These are phyloP conservation scores for Alces alces DNA, from an alignment of 2,113 vertebrate genomes.

Conservation along the genomic window DNA sequence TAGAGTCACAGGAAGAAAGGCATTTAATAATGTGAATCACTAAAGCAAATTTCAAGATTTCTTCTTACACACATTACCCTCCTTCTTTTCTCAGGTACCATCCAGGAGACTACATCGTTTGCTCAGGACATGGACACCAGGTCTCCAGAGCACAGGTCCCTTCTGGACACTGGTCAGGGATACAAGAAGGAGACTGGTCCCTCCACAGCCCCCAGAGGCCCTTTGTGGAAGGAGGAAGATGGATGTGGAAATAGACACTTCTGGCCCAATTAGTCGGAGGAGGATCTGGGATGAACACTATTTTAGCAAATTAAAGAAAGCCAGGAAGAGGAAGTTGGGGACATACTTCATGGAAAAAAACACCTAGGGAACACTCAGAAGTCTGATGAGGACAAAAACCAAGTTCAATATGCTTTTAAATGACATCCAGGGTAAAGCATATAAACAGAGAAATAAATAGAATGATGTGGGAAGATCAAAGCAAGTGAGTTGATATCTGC, in stretches of 20 bases:
- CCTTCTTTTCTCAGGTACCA: neutral
- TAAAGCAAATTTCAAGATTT: constrained; percentile 49
- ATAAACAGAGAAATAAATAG: neutral
- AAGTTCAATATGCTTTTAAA: neutral
- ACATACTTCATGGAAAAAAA: neutral
- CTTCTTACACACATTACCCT: constrained; percentile 15
- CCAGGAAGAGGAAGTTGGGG: neutral
- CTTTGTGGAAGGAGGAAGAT: neutral
- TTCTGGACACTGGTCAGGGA: neutral
- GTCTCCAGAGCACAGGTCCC: neutral
- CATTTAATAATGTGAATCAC: constrained; percentile 51
- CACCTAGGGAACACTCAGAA: neutral
- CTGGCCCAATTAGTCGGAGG: fast-evolving
- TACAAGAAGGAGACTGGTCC: neutral
- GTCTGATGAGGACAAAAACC: neutral
- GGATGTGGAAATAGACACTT: neutral
- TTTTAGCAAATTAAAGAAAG: neutral
- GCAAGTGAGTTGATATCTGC: neutral
- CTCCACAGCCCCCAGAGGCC: too few species aligned
- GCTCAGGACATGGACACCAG: neutral
- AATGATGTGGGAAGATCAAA: neutral
- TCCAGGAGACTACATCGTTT: fast-evolving
- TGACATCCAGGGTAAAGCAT: neutral
- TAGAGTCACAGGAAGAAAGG: constrained; percentile 21
- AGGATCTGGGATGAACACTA: neutral